Conservation (phyloP, 53 echinoderm and acorn worm species). For the Patiria pectinifera region DNA sequence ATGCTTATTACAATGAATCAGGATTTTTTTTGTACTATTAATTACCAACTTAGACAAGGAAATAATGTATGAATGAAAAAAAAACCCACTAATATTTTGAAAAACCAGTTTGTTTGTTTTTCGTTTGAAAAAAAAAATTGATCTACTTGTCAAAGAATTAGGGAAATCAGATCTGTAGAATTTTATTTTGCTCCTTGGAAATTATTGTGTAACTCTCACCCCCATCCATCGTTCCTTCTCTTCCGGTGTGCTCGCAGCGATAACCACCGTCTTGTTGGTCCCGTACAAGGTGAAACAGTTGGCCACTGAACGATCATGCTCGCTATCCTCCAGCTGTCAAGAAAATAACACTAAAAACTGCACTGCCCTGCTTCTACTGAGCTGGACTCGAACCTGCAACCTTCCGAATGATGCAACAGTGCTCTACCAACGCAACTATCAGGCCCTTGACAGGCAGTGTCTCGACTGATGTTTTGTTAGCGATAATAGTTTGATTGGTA, state of each 20-base stretch:
- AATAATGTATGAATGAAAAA: too few species aligned
- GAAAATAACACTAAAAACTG: not conserved
- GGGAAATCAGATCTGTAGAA: not conserved
- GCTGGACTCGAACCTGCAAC: not conserved
- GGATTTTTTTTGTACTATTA: not conserved
- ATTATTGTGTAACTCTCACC: slow-evolving; percentile 59
- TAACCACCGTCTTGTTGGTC: slow-evolving; percentile 95
- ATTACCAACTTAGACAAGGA: not conserved
- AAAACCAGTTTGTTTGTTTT: too few species aligned
- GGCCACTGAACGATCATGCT: slow-evolving; percentile 87
- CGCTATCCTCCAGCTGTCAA: slow-evolving; percentile 87
- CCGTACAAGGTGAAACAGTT: slow-evolving; percentile 97
- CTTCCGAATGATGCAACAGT: too few species aligned
- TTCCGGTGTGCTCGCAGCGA: slow-evolving; percentile 96
- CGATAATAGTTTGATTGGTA: too few species aligned
- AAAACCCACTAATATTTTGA: too few species aligned
- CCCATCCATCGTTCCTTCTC: slow-evolving; percentile 98
- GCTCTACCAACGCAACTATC: too few species aligned
- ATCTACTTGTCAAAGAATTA: too few species aligned
- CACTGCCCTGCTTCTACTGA: not conserved
- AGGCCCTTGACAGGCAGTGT: too few species aligned
- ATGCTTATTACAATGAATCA: too few species aligned
- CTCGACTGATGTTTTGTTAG: too few species aligned
- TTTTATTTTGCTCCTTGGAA: not conserved
- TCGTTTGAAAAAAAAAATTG: too few species aligned